Base-by-base conservation (phyloP, 2,797 vertebrate species). In the Neopelma chrysocephalum region DNA sequence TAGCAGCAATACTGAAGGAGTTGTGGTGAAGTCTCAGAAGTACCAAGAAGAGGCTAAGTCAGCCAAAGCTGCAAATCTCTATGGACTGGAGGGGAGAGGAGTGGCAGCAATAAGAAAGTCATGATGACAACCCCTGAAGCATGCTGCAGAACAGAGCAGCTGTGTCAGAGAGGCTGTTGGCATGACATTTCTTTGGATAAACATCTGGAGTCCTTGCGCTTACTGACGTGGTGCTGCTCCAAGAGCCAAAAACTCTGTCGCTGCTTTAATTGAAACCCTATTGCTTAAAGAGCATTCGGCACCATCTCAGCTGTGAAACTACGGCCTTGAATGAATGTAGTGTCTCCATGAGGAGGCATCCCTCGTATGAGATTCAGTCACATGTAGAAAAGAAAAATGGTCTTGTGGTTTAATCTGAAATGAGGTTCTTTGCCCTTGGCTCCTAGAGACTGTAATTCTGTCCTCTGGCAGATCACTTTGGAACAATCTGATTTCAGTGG, bases 121-220 rank as follows among this genome's bases (percentile, higher is more conserved):
- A 21, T 78, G 45, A 80, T 83, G 82, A 89, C 91, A 96, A 69
- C 6, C 27, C 40, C 58, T 78, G 56, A 90, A 75, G 60, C 71
- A 17, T 32, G n/a, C 75, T 90, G 64, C 62, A 73, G 51, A 79
- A 73, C 31, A 27, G 58, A 86, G 69, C n/a, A 92, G 32, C 34
- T 89, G 54, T 94, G 89, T 77, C 75, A 85, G 84, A 79, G 40
- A 91, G 57, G 12, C 42, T 92, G 84, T 96, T 96, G 54, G 72
- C 61, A 76, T 87, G 92, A 69, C 20, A 5, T 93, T 93, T 94
- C 72, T 78, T 89, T 71, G 79, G 32, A 71, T 62, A 93, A 96
- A 96, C 71, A 68, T 91, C 75, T 96, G 61, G 90, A 82, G 23
- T 85, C 50, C 56, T 80, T 82, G 53, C 12, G 19, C 5, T 81